Percentiles rank a stretch among this genome's conserved stretches.
Evolutionary conservation across 2,888 invertebrate species (phyloP).

Genomic region (Synergus umbraculus): DNA sequence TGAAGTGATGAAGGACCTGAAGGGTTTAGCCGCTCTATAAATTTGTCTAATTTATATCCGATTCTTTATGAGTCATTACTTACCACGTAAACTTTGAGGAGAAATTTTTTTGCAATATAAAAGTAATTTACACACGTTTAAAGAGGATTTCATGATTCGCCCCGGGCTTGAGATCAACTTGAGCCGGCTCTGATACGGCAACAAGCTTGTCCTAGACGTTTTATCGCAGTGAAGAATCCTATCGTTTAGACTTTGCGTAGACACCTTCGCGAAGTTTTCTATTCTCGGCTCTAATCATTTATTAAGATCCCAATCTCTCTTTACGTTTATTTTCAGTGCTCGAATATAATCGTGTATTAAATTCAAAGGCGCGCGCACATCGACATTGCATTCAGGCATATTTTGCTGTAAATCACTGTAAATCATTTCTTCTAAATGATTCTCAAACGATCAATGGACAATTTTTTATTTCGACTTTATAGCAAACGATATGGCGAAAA

Average conservation of each 20-base stretch:
- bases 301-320: constrained; percentile 14
- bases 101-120: constrained; percentile 30
- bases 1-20: constrained; percentile 9
- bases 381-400: background rate
- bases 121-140: constrained; percentile 32
- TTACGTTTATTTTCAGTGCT: constrained; percentile 5
- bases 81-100: constrained; percentile 25
- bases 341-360: constrained; percentile 6
- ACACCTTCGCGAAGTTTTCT: constrained; percentile 5
- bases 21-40: background rate
- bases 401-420: constrained; percentile 2
- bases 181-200: constrained; percentile 4
- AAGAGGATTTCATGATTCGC: constrained; percentile 33
- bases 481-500: background rate
- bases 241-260: constrained; percentile 19
- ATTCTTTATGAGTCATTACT: constrained; percentile 27
- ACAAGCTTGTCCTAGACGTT: constrained; percentile 10
- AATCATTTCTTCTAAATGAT: background rate
- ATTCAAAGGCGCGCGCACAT: constrained; percentile 1
- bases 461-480: background rate
- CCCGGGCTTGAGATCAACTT: constrained; percentile 17
- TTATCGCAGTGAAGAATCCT: constrained; percentile 10
- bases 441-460: background rate
- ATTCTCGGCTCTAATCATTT: constrained; percentile 1
- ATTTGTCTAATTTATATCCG: constrained; percentile 18